These are phyloP conservation scores for Rhinoraja longicauda DNA, from an alignment of 2,797 vertebrate species.

Conservation along the genomic window DNA sequence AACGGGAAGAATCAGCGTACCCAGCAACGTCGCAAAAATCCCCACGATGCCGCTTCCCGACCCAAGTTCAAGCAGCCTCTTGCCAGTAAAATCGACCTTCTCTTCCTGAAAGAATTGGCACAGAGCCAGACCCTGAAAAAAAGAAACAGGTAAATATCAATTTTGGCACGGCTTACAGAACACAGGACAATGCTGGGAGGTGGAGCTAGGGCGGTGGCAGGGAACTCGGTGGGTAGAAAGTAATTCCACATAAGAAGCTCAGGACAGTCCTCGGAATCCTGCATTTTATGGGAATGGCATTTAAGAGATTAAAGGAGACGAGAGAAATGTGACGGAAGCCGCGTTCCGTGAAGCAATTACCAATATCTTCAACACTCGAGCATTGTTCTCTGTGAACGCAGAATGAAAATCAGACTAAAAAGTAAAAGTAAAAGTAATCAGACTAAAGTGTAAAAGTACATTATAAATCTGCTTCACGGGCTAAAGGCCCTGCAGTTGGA, in stretches of 20 bases:
- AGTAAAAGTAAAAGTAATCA: neutral
- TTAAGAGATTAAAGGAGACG: neutral
- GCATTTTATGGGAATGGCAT: neutral
- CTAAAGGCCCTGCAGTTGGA: neutral
- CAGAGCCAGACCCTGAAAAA: neutral
- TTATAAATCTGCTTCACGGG: neutral
- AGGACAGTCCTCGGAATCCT: neutral
- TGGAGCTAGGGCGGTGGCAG: neutral
- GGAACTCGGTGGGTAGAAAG: no score
- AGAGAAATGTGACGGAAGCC: neutral
- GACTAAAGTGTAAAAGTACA: neutral
- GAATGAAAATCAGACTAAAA: neutral
- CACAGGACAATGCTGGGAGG: no score
- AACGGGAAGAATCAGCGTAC: neutral
- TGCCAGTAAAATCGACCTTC: slow-evolving; percentile 16
- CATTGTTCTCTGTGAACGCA: neutral
- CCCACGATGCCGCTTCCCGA: slow-evolving; percentile 23
- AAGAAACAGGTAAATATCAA: neutral
- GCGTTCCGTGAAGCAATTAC: neutral
- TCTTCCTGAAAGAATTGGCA: neutral
- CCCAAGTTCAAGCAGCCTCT: neutral
- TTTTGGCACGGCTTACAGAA: no score
- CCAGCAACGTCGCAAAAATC: neutral
- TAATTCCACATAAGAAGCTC: neutral
- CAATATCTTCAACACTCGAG: neutral